These are phyloP conservation scores for Artibeus lituratus DNA, from an alignment of 2,797 vertebrate genomes.

Conservation along the genomic window DNA sequence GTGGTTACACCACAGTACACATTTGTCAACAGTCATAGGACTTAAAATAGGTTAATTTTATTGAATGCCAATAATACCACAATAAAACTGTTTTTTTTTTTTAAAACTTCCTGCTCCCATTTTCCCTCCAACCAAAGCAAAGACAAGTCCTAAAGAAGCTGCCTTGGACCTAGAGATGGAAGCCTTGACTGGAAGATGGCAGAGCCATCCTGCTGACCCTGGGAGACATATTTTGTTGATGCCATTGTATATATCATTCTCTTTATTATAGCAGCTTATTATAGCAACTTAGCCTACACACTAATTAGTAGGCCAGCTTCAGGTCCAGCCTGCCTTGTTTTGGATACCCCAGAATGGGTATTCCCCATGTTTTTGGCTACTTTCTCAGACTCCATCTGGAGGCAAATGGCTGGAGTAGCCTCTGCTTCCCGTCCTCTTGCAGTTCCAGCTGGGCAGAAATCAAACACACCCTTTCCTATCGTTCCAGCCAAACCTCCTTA, in stretches of 20 bases:
- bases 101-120: not conserved
- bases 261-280: not conserved
- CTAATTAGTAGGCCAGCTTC: not conserved
- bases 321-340: not conserved
- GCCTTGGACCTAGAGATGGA: not conserved
- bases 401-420: not conserved
- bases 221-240: not conserved
- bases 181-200: not conserved
- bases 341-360: not conserved
- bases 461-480: rapidly evolving
- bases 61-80: not conserved
- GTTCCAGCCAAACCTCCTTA: not conserved
- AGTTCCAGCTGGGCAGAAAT: not conserved
- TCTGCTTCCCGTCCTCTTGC: not conserved
- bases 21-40: not conserved
- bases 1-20: not conserved
- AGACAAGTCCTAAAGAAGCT: not conserved
- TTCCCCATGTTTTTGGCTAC: not conserved
- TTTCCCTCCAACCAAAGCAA: not conserved
- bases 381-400: not conserved
- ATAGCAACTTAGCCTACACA: not conserved
- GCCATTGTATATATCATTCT: not conserved
- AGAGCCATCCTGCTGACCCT: not conserved
- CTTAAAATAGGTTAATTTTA: constrained; percentile 10
- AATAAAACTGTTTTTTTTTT: not conserved